Evolutionary conservation across 1,140 invertebrate species (phyloP).

Genomic region (Drosophila aff.): DNA sequence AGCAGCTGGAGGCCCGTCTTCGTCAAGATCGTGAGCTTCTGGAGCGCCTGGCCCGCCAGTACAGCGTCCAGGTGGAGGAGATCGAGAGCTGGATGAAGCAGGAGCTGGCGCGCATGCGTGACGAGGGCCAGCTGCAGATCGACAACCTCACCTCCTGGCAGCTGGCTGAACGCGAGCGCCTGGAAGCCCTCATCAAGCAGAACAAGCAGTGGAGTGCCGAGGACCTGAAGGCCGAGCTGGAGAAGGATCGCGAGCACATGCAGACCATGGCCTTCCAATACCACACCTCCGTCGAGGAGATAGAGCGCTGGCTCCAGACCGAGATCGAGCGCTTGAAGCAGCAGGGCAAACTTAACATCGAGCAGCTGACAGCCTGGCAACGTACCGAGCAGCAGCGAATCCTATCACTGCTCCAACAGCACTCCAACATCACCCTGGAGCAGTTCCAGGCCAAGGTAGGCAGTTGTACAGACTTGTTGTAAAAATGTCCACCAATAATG

Average conservation of each 20-base stretch:
- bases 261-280: slow-evolving; percentile 84
- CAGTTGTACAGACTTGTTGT: too few species aligned
- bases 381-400: slow-evolving; percentile 75
- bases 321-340: slow-evolving; percentile 71
- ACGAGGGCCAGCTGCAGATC: slow-evolving; percentile 80
- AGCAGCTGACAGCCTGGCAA: slow-evolving; percentile 77
- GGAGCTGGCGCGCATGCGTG: slow-evolving; percentile 76
- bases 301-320: slow-evolving; percentile 75
- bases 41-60: slow-evolving; percentile 70
- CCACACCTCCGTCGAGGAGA: slow-evolving; percentile 80
- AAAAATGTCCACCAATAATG: not conserved
- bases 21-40: slow-evolving; percentile 75
- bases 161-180: slow-evolving; percentile 74
- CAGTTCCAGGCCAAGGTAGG: slow-evolving; percentile 73
- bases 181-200: slow-evolving; percentile 69
- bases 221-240: slow-evolving; percentile 65
- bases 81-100: slow-evolving; percentile 82
- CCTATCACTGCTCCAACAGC: slow-evolving; percentile 62
- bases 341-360: slow-evolving; percentile 77
- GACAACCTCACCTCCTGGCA: slow-evolving; percentile 81
- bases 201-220: slow-evolving; percentile 78
- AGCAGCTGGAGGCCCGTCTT: slow-evolving; percentile 76
- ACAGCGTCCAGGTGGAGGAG: slow-evolving; percentile 80
- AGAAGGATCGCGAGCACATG: slow-evolving; percentile 80
- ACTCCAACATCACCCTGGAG: slow-evolving; percentile 73